phyloP scores from a whole-genome alignment of 2,888 invertebrate genomes.

The Formica aserva region DNA sequence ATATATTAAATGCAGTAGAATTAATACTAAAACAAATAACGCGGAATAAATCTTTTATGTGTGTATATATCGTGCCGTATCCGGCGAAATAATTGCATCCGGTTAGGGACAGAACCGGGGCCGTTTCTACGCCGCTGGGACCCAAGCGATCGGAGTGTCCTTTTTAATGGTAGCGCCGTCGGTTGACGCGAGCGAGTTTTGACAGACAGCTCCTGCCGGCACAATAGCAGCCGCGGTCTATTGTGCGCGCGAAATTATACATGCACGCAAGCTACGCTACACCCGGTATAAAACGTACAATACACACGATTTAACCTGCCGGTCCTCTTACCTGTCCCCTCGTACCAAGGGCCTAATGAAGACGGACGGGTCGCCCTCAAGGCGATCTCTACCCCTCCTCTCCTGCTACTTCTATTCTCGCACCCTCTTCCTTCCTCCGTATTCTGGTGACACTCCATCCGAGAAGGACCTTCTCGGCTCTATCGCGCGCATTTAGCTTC shows the following conservation, averaged over 20 bases:
- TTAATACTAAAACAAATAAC: conserved; percentile 8
- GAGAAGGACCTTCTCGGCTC: conserved; percentile 46
- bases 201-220: conserved; percentile 77
- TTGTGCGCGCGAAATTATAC: conserved; percentile 67
- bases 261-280: conserved; percentile 66
- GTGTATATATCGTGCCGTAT: not conserved
- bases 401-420: conserved; percentile 17
- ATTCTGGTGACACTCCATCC: conserved; percentile 57
- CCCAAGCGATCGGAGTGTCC: conserved; percentile 67
- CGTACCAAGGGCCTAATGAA: conserved; percentile 70
- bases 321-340: conserved; percentile 54
- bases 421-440: conserved; percentile 1
- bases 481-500: conserved; percentile 64
- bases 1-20: not conserved
- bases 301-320: conserved; percentile 71
- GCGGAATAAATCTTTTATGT: not conserved
- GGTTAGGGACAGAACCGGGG: not conserved
- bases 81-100: conserved; percentile 25
- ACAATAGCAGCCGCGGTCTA: conserved; percentile 66
- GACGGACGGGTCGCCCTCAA: conserved; percentile 56
- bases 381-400: conserved; percentile 12
- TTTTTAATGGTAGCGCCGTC: conserved; percentile 71
- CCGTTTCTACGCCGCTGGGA: conserved; percentile 21
- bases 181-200: conserved; percentile 76
- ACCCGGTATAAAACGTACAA: conserved; percentile 65